A percentile compares a stretch with the other conserved stretches of the same genome.
Conservation (phyloP, 2,888 invertebrate species). For the Hirtodrosophila duncani region DNA sequence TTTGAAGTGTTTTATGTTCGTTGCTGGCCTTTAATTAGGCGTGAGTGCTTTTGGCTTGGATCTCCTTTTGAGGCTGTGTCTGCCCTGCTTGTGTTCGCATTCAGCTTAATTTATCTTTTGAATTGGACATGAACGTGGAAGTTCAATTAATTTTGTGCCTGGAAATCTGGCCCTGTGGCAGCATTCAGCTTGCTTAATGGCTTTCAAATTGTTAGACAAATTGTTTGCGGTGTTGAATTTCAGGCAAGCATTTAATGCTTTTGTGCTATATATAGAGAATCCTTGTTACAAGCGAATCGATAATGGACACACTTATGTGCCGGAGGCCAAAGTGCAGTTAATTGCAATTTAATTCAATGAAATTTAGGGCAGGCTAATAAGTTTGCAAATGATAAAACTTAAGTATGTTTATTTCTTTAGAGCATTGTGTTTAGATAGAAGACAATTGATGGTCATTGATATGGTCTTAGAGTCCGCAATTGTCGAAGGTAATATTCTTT, state of each 20-base stretch:
- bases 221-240: constrained; percentile 9
- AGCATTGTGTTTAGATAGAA: no score
- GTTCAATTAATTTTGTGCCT: constrained; percentile 24
- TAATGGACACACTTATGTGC: constrained; percentile 6
- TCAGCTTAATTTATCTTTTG: constrained; percentile 45
- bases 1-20: constrained; percentile 9
- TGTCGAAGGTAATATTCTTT: no score
- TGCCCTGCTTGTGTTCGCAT: constrained; percentile 24
- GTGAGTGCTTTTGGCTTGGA: constrained; percentile 38
- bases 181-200: constrained; percentile 9
- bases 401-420: no score
- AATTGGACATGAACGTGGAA: constrained; percentile 6
- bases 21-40: constrained; percentile 51
- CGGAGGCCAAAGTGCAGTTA: constrained; percentile 16
- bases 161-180: no score
- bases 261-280: constrained; percentile 11
- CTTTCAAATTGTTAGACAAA: no score
- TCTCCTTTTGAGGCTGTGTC: constrained; percentile 4
- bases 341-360: constrained; percentile 25
- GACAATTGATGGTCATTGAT: no score
- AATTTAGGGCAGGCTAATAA: no score
- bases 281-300: constrained; percentile 18
- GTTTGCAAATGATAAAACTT: no score
- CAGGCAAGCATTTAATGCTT: constrained; percentile 9
- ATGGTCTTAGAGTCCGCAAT: no score